Conservation (phyloP, 1,140 invertebrate genomes). For the Lanistes nyassanus region DNA sequence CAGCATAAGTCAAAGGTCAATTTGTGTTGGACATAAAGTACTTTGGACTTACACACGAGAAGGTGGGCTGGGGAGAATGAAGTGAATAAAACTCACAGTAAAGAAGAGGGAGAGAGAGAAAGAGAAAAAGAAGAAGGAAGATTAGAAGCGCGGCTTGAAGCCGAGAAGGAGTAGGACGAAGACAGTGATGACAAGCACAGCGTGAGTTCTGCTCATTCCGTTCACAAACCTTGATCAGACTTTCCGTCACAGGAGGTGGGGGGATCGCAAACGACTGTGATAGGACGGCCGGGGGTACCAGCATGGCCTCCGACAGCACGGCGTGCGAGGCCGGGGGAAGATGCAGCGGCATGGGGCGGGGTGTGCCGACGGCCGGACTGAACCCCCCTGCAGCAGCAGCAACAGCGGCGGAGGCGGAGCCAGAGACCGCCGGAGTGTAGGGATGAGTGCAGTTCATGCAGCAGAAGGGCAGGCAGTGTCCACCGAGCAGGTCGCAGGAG, state of each 20-base stretch:
- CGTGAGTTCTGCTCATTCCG: no score
- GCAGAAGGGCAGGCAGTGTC: neutral
- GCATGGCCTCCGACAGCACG: slow-evolving; percentile 10
- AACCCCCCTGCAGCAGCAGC: neutral
- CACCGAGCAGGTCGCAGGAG: neutral
- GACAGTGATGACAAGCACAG: neutral
- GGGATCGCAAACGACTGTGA: slow-evolving; percentile 7
- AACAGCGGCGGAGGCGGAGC: neutral
- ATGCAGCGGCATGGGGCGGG: neutral
- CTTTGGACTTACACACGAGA: no score
- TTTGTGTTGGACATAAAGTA: no score
- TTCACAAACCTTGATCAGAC: neutral
- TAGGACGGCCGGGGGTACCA: slow-evolving; percentile 1
- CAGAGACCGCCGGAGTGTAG: neutral
- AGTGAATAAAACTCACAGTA: neutral
- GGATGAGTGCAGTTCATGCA: neutral
- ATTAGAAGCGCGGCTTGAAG: no score
- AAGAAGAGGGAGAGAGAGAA: neutral
- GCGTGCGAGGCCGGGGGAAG: slow-evolving; percentile 3
- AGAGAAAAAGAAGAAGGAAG: neutral
- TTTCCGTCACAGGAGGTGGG: neutral
- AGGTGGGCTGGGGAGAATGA: no score
- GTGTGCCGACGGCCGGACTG: neutral
- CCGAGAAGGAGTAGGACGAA: neutral
- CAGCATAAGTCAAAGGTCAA: no score